Percentiles rank a stretch among this genome's conserved stretches.
Conservation (phyloP, 2,888 invertebrate species). For the Troilus luridus region DNA sequence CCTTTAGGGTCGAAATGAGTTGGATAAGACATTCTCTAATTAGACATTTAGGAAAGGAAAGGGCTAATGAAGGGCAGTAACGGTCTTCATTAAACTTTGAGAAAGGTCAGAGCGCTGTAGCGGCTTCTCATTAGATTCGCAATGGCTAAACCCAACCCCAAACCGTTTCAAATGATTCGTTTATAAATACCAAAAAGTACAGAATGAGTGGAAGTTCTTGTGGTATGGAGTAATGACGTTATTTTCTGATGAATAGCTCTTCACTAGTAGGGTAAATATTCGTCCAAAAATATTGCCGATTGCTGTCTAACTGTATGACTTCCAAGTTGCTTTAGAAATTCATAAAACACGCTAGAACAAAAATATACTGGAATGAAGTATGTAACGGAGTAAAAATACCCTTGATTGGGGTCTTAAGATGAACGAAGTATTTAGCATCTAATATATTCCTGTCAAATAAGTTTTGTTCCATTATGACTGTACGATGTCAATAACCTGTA, state of each 20-base stretch:
- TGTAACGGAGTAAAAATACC: too few relatives aligned
- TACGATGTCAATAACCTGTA: too few relatives aligned
- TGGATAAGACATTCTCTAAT: background rate
- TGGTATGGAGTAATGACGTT: background rate
- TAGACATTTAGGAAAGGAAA: slow-evolving; percentile 1
- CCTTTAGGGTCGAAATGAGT: background rate
- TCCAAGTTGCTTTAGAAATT: too few relatives aligned
- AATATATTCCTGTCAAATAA: too few relatives aligned
- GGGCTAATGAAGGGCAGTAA: background rate
- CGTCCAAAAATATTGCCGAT: too few relatives aligned
- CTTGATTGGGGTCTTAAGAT: too few relatives aligned
- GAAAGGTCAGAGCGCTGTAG: background rate
- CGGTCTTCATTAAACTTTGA: slow-evolving; percentile 8
- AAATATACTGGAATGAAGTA: too few relatives aligned
- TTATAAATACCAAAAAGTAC: background rate
- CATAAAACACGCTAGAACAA: too few relatives aligned
- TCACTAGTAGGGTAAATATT: too few relatives aligned
- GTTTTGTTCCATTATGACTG: too few relatives aligned
- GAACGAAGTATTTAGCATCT: too few relatives aligned
- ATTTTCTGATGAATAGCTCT: background rate
- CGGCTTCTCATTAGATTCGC: background rate
- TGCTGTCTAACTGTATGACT: too few relatives aligned
- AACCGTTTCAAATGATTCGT: background rate
- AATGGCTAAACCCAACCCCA: background rate
- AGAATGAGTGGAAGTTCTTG: background rate